These are phyloP conservation scores for Rhynchomys soricoides DNA, from an alignment of 2,113 vertebrate species.

Conservation along the genomic window DNA sequence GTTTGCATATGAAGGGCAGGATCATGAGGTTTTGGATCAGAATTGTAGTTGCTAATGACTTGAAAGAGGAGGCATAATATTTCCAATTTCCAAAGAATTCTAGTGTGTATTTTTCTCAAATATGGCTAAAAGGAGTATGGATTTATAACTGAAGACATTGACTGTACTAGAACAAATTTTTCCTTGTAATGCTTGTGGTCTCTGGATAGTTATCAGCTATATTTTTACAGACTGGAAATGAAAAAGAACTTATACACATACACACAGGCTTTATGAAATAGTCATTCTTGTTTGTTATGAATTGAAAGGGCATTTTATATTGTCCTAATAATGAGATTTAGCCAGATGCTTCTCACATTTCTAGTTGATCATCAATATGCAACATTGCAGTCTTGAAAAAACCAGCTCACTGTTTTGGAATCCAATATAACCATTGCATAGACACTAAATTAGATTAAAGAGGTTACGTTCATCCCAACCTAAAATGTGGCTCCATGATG, in stretches of 20 bases:
- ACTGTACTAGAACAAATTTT: neutral
- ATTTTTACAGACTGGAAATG: neutral
- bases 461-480: slow-evolving; percentile 41
- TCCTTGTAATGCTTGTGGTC: neutral
- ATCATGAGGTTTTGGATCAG: neutral
- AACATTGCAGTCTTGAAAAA: slow-evolving; percentile 37
- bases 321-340: slow-evolving; percentile 56
- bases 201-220: neutral
- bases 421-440: neutral
- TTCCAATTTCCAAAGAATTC: neutral
- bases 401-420: neutral
- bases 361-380: slow-evolving; percentile 48
- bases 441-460: slow-evolving; percentile 39
- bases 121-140: neutral
- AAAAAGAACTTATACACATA: too few species aligned
- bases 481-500: slow-evolving; percentile 47
- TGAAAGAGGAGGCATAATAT: neutral
- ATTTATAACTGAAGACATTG: slow-evolving; percentile 17
- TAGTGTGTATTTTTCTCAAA: neutral
- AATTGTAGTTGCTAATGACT: slow-evolving; percentile 10
- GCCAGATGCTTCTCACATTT: slow-evolving; percentile 55
- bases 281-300: slow-evolving; percentile 4
- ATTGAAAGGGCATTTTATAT: slow-evolving; percentile 36
- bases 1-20: slow-evolving; percentile 3
- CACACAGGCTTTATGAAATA: neutral